Evolutionary conservation across 2,888 invertebrate genomes (phyloP), one percentile per base, ranked within the genome.

Genomic region (Andrena bucephala): DNA sequence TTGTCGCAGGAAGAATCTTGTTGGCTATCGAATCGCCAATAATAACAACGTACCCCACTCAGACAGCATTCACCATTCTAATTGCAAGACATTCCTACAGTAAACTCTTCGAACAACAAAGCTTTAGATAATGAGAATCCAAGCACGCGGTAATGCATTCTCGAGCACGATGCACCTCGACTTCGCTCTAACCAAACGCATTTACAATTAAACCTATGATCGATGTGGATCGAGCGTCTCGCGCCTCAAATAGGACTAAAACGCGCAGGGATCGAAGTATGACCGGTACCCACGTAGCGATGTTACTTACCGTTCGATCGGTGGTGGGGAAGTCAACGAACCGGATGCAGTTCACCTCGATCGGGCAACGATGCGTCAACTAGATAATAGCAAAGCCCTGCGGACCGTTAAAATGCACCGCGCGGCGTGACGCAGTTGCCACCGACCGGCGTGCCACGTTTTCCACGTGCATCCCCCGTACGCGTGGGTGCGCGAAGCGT

Each of bases 361-460:
- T 77, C 62, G 62, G 50, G 31, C n/a, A 65, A 68, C 79, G 54
- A 73, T 68, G 48, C 57, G 2, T 57, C 24, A 42, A 50, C 66
- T 69, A 65, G 60, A 59, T 73, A 76, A 73, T 73, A n/a, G 10
- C 16, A 31, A 29, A 63, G 50, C 57, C 73, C 62, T 59, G 48
- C 65, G 24, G 5, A 31, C 54, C 68, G 33, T 77, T 72, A 62
- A 71, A 84, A 77, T 65, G 60, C 66, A 57, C 54, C 72, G 66
- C 10, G 7, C 24, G 31, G 2, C 5, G 63, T 72, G 82, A 81
- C 76, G 81, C 74, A 66, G 57, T 54, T 29, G n/a, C 24, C 36
- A 6, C 10, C 60, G 31, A 6, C 10, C 60, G 31, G 48, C 72
- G 76, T 75, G 50, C 24, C 72, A 8, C 63, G 59, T 16, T 29